Percentiles rank a stretch among this genome's conserved stretches.
phyloP scores from a whole-genome alignment of 2,113 vertebrate species.

The Ardeotis arabs region DNA sequence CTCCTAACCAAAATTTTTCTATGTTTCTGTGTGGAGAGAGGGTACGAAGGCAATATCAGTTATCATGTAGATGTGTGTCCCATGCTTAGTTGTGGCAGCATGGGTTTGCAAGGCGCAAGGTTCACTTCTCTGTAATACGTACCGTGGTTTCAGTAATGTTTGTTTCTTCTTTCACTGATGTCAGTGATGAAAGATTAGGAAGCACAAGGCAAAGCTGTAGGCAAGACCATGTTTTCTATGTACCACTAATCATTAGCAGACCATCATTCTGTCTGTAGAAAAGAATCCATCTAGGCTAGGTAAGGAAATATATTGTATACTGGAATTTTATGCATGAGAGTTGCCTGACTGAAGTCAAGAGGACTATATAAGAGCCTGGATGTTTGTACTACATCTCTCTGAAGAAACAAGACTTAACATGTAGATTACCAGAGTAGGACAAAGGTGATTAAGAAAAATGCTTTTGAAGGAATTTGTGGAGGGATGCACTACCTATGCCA shows the following conservation, averaged over 20 bases:
- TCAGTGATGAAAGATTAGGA: background rate
- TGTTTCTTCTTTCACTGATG: background rate
- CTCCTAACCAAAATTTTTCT: background rate
- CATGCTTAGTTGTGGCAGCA: fast-evolving
- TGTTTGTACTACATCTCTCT: background rate
- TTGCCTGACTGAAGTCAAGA: background rate
- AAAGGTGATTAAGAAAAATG: background rate
- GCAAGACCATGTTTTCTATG: background rate
- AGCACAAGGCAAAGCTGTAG: background rate
- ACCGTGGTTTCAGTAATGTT: background rate
- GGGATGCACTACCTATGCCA: fast-evolving
- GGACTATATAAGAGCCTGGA: background rate
- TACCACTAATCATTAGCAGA: background rate
- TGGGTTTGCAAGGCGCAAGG: background rate
- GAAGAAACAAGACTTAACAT: background rate
- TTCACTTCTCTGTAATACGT: fast-evolving
- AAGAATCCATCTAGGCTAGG: background rate
- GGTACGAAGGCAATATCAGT: background rate
- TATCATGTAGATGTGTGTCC: background rate
- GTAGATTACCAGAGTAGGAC: background rate
- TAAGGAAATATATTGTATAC: background rate
- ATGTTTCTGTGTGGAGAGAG: background rate
- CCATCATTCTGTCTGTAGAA: background rate
- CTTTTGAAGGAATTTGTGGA: background rate
- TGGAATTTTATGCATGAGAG: background rate